Evolutionary conservation across 2,797 vertebrate genomes (phyloP).

Genomic region (Sardinella longiceps): DNA sequence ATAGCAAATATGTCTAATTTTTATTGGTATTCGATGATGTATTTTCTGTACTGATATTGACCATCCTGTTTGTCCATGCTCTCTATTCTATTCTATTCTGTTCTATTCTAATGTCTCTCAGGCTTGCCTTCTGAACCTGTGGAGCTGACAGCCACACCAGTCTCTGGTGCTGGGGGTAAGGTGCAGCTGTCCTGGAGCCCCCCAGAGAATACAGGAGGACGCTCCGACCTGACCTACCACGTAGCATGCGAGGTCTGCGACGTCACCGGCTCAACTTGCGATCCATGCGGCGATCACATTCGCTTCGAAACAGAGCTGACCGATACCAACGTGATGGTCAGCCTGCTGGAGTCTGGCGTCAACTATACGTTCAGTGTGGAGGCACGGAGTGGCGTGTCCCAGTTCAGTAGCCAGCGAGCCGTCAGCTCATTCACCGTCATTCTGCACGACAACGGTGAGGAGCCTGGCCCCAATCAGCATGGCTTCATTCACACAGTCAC

Average conservation of each 20-base stretch:
- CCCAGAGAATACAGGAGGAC: constrained; percentile 82
- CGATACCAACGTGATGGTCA: constrained; percentile 76
- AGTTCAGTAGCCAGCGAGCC: constrained; percentile 63
- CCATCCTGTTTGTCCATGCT: constrained; percentile 3
- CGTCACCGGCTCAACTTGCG: constrained; percentile 66
- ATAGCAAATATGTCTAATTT: no score
- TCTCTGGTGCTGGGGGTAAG: constrained; percentile 73
- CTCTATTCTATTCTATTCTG: constrained; percentile 1
- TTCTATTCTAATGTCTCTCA: constrained; percentile 56
- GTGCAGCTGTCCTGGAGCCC: constrained; percentile 87
- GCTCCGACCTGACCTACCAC: constrained; percentile 82
- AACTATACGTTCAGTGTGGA: constrained; percentile 93
- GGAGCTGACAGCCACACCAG: constrained; percentile 71
- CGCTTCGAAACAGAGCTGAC: constrained; percentile 74
- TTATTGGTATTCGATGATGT: background rate
- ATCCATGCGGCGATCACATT: constrained; percentile 81
- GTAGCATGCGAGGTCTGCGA: constrained; percentile 87
- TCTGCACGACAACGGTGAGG: constrained; percentile 88
- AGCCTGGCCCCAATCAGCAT: background rate
- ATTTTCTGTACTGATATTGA: background rate
- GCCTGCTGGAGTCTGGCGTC: constrained; percentile 87
- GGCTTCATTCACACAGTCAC: background rate
- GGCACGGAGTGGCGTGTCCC: constrained; percentile 85
- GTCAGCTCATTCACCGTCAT: constrained; percentile 72
- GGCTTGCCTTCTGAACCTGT: constrained; percentile 86